Evolutionary conservation across 2,113 vertebrate species (phyloP).

Genomic region (Caloenas nicobarica): DNA sequence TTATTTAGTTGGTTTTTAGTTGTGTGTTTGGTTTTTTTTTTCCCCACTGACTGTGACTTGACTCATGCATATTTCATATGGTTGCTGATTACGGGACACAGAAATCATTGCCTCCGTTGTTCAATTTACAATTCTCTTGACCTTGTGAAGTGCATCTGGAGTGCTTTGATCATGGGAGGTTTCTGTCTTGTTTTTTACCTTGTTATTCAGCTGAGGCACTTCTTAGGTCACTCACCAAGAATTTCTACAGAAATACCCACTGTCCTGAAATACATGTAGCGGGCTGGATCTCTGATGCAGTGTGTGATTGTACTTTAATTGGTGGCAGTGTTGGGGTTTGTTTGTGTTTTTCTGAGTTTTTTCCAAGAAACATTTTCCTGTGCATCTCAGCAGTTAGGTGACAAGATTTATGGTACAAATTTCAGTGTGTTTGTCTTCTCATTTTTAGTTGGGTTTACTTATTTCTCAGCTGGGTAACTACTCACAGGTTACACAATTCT

Average conservation of each 20-base stretch:
- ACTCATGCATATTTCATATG: background rate
- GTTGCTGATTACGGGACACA: background rate
- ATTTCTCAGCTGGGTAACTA: background rate
- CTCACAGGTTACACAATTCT: background rate
- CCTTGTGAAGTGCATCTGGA: background rate
- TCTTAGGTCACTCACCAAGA: too few relatives aligned
- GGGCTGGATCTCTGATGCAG: background rate
- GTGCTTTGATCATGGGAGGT: background rate
- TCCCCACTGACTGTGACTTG: background rate
- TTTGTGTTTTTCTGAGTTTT: background rate
- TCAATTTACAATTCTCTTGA: background rate
- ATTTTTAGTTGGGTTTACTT: background rate
- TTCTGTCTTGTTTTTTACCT: background rate
- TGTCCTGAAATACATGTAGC: background rate
- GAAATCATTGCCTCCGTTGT: background rate
- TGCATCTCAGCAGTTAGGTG: background rate
- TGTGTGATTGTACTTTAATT: background rate
- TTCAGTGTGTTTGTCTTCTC: background rate
- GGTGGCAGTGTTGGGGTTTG: background rate
- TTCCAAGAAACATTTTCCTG: background rate
- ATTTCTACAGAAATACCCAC: rapidly evolving
- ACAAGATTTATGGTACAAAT: background rate
- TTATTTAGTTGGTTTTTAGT: too few relatives aligned
- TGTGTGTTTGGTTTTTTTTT: too few relatives aligned
- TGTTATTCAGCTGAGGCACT: background rate